Conservation (phyloP, 2,888 invertebrate genomes). For the Diadegma fenestrale region DNA sequence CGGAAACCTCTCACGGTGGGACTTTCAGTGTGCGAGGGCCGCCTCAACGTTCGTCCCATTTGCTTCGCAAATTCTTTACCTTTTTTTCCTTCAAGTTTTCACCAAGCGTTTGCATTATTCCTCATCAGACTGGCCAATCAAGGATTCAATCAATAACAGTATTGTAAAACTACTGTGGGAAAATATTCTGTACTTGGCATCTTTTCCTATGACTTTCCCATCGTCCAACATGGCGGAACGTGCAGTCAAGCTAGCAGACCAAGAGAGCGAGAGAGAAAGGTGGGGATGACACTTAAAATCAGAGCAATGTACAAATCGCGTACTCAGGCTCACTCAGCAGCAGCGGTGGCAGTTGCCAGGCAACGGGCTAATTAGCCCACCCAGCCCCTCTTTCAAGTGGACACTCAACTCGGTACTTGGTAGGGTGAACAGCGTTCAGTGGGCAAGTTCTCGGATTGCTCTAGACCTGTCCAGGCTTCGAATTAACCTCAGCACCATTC, state of each 20-base stretch:
- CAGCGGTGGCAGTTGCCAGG: slow-evolving; percentile 79
- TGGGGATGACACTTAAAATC: slow-evolving; percentile 62
- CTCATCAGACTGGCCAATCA: background rate
- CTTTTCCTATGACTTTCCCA: background rate
- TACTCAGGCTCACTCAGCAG: slow-evolving; percentile 58
- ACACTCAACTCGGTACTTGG: slow-evolving; percentile 83
- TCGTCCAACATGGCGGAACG: slow-evolving; percentile 44
- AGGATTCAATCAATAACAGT: background rate
- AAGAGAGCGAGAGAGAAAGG: slow-evolving; percentile 40
- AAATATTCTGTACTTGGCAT: background rate
- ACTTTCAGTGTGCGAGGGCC: slow-evolving; percentile 10
- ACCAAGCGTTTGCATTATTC: background rate
- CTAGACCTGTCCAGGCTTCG: slow-evolving; percentile 7
- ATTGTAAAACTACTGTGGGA: background rate
- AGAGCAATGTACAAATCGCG: slow-evolving; percentile 65
- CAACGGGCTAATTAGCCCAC: slow-evolving; percentile 85
- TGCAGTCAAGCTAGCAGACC: background rate
- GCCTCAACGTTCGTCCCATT: slow-evolving; percentile 13
- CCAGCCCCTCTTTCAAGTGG: slow-evolving; percentile 84
- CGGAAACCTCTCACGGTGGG: slow-evolving; percentile 56
- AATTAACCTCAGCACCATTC: slow-evolving; percentile 2
- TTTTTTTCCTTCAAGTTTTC: background rate
- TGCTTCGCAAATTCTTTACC: slow-evolving; percentile 3
- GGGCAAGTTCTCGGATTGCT: slow-evolving; percentile 27
- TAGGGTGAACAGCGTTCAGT: slow-evolving; percentile 65